Evolutionary conservation across 2,888 invertebrate species (phyloP).

Genomic region (Nomada hirtipes): DNA sequence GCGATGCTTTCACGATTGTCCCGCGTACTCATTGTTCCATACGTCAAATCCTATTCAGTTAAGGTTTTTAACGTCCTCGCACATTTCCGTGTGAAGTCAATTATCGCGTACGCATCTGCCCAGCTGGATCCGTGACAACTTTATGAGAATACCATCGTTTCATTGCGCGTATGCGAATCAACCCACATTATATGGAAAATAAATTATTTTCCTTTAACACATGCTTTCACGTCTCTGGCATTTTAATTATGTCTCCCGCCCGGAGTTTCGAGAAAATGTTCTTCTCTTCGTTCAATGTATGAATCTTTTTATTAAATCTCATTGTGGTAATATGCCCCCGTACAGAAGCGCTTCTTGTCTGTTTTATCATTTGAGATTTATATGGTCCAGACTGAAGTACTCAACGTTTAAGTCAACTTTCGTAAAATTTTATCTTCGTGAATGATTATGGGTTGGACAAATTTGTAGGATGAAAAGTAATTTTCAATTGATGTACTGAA

Average conservation of each 20-base stretch:
- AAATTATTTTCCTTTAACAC: background rate
- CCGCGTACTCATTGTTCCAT: constrained; percentile 67
- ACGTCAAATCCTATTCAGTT: constrained; percentile 62
- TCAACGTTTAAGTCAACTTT: too few relatives aligned
- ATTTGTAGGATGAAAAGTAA: too few relatives aligned
- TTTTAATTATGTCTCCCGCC: background rate
- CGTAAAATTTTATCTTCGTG: too few relatives aligned
- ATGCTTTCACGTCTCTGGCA: background rate
- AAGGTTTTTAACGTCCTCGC: constrained; percentile 58
- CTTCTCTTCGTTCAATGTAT: too few relatives aligned
- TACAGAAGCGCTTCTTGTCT: too few relatives aligned
- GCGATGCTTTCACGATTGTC: constrained; percentile 81
- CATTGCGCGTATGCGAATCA: background rate
- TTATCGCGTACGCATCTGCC: constrained; percentile 34
- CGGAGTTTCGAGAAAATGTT: too few relatives aligned
- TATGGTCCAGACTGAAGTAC: too few relatives aligned
- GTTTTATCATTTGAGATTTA: too few relatives aligned
- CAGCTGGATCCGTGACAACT: constrained; percentile 9
- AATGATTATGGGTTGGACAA: too few relatives aligned
- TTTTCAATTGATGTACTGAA: too few relatives aligned
- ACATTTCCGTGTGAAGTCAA: constrained; percentile 55
- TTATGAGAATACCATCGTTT: constrained; percentile 7
- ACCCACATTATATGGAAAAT: background rate
- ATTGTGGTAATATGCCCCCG: too few relatives aligned
- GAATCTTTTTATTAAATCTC: too few relatives aligned